Conservation (phyloP, 2,797 vertebrate genomes). For the Sebastes variabilis region DNA sequence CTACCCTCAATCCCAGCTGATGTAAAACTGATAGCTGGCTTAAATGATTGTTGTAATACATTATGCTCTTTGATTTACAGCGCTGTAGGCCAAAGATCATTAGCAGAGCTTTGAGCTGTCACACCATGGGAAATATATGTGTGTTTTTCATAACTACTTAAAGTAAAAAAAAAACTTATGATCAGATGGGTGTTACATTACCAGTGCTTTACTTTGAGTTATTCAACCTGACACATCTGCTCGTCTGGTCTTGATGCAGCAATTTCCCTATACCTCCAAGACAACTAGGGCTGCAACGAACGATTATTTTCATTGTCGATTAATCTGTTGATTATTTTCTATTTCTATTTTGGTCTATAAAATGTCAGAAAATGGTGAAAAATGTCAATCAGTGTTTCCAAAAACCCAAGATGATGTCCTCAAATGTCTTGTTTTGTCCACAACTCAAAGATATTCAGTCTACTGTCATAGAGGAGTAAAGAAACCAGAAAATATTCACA, state of each 20-base stretch:
- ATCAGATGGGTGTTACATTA: conserved; percentile 19
- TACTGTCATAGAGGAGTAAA: no score
- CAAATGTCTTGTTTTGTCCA: no score
- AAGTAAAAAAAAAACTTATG: conserved; percentile 17
- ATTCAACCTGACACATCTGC: conserved; percentile 18
- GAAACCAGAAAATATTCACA: no score
- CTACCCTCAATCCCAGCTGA: conserved; percentile 56
- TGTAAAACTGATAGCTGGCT: conserved; percentile 63
- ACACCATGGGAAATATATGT: conserved; percentile 49
- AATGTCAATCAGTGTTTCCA: no score
- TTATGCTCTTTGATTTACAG: conserved; percentile 71
- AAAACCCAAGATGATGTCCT: no score
- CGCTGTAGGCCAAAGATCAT: conserved; percentile 62
- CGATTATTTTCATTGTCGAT: no score
- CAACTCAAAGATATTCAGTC: no score
- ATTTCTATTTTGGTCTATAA: no score
- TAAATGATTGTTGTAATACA: conserved; percentile 68
- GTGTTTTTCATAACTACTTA: conserved; percentile 41
- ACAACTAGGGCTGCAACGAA: no score
- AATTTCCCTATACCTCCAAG: not conserved
- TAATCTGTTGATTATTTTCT: no score
- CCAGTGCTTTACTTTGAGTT: not conserved
- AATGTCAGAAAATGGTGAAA: no score
- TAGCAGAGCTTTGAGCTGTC: conserved; percentile 56
- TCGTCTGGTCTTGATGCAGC: not conserved